Evolutionary conservation across 2,113 vertebrate species (phyloP), one percentile per base, ranked within the genome.

Genomic region (Scophthalmus maximus): DNA sequence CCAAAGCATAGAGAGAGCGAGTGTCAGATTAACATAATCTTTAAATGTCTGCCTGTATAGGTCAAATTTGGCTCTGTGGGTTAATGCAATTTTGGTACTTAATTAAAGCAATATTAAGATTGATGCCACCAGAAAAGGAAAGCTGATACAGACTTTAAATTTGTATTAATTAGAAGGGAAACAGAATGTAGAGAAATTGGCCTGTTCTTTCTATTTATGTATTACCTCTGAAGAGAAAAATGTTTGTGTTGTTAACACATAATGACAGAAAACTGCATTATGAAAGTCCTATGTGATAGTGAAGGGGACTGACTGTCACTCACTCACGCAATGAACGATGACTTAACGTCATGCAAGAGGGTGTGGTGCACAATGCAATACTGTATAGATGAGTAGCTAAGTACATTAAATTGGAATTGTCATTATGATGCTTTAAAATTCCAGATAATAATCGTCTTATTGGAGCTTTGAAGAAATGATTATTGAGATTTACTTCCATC

Each of bases 21-120:
- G 34, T 78, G 76, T 66, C 50, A 68, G 75, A 86, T 78, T 40
- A 61, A 66, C 23, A 8, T 85, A 76, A 68, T 79, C 17, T 29
- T 49, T 75, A 63, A 59, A 73, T 80, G 81, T 82, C 46, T 60
- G 52, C 76, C 87, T 90, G 55, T 69, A 76, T 63, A 78, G 89
- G 52, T 87, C 82, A 86, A 77, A 90, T 87, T 81, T 80, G 59
- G 69, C 81, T 57, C 44, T 74, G 75, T 34, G 78, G 84, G 85
- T 88, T 77, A 87, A 79, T 89, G 46, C 62, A 34, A 84, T 93
- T 87, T 90, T 83, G 51, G 77, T n/a, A 1, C 18, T 78, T 81
- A 87, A 89, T 91, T 78, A 79, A 53, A 68, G 46, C 26, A 14
- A 46, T 29, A 76, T 67, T 10, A 47, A 79, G 56, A 73, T 32